Percentiles rank a stretch among this genome's conserved stretches.
Conservation (phyloP, 2,888 invertebrate species). For the Ormyrus labotus region DNA sequence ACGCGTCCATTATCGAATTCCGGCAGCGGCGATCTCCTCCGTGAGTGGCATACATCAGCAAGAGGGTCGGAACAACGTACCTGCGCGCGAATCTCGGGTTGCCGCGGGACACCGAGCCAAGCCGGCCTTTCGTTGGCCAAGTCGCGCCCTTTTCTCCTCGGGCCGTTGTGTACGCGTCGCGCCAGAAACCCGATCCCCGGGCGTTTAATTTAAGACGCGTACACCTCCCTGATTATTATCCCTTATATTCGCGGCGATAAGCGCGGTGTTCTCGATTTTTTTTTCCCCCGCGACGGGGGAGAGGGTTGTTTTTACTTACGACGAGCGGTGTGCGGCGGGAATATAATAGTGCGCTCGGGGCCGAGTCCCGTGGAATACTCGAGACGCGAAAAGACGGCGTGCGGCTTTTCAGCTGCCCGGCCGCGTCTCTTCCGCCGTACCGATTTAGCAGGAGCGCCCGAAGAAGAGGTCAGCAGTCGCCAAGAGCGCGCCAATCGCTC, state of each 20-base stretch:
- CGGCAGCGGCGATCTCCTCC: too few relatives aligned
- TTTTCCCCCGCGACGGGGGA: background rate
- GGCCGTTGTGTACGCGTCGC: background rate
- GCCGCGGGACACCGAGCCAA: too few relatives aligned
- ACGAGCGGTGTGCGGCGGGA: background rate
- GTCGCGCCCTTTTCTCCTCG: too few relatives aligned
- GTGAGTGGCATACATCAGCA: too few relatives aligned
- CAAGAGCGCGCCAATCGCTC: conserved; percentile 46
- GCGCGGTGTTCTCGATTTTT: background rate
- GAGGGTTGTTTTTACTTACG: background rate
- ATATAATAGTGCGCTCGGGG: background rate
- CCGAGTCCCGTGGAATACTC: background rate
- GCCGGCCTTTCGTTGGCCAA: too few relatives aligned
- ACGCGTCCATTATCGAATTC: too few relatives aligned
- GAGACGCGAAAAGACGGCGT: background rate
- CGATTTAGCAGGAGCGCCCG: conserved; percentile 57
- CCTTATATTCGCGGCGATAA: background rate
- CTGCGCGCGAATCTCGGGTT: too few relatives aligned
- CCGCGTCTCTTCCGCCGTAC: conserved; percentile 40
- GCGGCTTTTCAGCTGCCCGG: background rate
- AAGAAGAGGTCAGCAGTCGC: conserved; percentile 72
- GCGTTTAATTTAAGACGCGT: background rate
- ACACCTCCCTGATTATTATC: background rate
- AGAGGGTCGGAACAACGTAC: too few relatives aligned
- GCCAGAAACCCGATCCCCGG: background rate